phyloP scores from a whole-genome alignment of 1,140 invertebrate species.

The Lamellibrachia luymesi region DNA sequence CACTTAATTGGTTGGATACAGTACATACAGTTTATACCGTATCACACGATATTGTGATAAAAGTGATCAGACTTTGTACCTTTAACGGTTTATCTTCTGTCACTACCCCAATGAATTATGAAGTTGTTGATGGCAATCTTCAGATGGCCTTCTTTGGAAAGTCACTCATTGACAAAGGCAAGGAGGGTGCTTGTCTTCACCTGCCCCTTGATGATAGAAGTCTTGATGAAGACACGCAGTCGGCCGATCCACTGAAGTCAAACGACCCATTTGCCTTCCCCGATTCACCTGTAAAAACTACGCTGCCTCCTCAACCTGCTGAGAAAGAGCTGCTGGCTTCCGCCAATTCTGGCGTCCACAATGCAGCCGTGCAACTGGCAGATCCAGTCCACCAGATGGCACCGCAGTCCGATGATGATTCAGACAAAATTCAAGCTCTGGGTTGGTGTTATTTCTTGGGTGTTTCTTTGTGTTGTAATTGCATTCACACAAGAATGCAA shows the following conservation, averaged over 20 bases:
- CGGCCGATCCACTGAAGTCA: background rate
- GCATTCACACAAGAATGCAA: background rate
- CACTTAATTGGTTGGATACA: too few relatives aligned
- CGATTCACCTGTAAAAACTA: background rate
- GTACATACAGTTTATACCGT: too few relatives aligned
- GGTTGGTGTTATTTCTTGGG: constrained; percentile 38
- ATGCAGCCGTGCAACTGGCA: background rate
- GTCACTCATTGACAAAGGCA: constrained; percentile 67
- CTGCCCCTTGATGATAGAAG: background rate
- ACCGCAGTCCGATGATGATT: constrained; percentile 36
- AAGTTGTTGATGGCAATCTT: constrained; percentile 22
- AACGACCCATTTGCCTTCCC: constrained; percentile 18
- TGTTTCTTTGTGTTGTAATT: background rate
- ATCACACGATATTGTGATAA: too few relatives aligned
- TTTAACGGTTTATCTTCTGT: background rate
- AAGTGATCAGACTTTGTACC: background rate
- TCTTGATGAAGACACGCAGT: background rate
- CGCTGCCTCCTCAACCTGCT: background rate
- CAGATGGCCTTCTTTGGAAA: constrained; percentile 60
- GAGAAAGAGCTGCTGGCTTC: background rate
- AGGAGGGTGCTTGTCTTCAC: background rate
- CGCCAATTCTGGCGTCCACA: background rate
- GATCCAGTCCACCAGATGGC: background rate
- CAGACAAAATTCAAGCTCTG: constrained; percentile 60
- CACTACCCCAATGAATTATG: background rate